A percentile compares a stretch with the other conserved stretches of the same genome.
Evolutionary conservation across 1,140 invertebrate species (phyloP).

Genomic region (Drosophila mojavensis): DNA sequence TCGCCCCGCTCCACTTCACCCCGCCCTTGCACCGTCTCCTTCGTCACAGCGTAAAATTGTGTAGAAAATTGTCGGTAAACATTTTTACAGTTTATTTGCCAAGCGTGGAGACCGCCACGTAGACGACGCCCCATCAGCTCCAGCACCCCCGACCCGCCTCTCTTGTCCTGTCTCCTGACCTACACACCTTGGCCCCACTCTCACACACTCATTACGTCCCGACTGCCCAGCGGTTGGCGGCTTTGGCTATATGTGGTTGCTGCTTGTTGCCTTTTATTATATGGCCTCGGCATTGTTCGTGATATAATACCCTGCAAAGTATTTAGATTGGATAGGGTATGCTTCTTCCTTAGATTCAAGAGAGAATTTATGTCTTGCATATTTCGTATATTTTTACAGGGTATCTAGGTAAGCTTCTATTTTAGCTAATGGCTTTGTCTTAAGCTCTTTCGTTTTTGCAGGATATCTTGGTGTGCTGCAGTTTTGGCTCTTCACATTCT

Average conservation of each 20-base stretch:
- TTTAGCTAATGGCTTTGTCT: no score
- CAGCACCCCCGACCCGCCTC: constrained; percentile 30
- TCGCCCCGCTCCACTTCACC: no score
- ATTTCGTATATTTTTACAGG: no score
- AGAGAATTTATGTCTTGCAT: neutral
- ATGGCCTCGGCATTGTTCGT: constrained; percentile 44
- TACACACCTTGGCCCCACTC: neutral
- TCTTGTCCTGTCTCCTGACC: neutral
- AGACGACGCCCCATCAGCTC: constrained; percentile 25
- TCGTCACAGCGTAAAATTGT: constrained; percentile 72
- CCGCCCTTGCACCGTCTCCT: neutral
- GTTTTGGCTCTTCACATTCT: constrained; percentile 9
- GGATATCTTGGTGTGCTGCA: constrained; percentile 12
- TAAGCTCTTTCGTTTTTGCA: neutral
- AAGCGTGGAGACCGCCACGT: constrained; percentile 53
- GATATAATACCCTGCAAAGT: constrained; percentile 22
- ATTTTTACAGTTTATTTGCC: constrained; percentile 81
- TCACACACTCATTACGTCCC: neutral
- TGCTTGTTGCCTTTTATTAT: constrained; percentile 65
- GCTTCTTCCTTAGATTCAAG: neutral
- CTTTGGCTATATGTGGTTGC: constrained; percentile 43
- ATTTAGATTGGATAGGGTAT: neutral
- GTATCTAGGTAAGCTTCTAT: no score
- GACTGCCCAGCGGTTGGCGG: constrained; percentile 28
- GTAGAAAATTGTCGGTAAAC: constrained; percentile 82